Evolutionary conservation across 2,113 vertebrate species (phyloP), one percentile per base, ranked within the genome.

Genomic region (Numida meleagris): DNA sequence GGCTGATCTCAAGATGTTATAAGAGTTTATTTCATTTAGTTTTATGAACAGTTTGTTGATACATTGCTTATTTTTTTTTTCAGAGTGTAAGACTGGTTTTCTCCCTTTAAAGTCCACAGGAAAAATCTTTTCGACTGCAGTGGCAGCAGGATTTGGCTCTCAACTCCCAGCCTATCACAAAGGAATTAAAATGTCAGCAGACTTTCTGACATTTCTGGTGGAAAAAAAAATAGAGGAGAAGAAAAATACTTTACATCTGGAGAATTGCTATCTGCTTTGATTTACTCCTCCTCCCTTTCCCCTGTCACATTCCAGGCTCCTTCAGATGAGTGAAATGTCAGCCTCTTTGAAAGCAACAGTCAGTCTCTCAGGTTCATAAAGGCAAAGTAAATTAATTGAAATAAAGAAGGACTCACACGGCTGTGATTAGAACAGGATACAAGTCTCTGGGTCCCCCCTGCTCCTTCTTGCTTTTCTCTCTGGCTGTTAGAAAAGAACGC

Each of bases 171-270:
- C 36, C 90, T 97, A 96, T 97, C 96, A 95, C 80, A 90, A 97
- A 97, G 95, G 96, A 97, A 97, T 98, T 98, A 97, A 97, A 97
- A 97, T 97, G 97, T 98, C 97, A 98, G 93, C 94, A 97, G 96
- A 93, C 94, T 95, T 96, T 97, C 96, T 96, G 95, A 97, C 95
- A 97, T 97, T 97, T 97, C 96, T 98, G 74, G 70, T 96, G 91
- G 94, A 96, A 97, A 96, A 97, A 95, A 95, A 95, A 93, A 92
- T 77, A 90, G 63, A 80, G 38, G 63, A 89, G 94, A 98, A 98
- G 97, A 98, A 98, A 98, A 98, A 98, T 98, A 97, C 96, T 96
- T 97, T 98, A 98, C 98, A 98, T 98, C 98, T 98, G 98, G 98
- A 97, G 97, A 98, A 98, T 95, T 97, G 97, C 97, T 98, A 97